Evolutionary conservation across 2,888 invertebrate genomes (phyloP), one percentile per base, ranked within the genome.

Genomic region (Plebejus argus): DNA sequence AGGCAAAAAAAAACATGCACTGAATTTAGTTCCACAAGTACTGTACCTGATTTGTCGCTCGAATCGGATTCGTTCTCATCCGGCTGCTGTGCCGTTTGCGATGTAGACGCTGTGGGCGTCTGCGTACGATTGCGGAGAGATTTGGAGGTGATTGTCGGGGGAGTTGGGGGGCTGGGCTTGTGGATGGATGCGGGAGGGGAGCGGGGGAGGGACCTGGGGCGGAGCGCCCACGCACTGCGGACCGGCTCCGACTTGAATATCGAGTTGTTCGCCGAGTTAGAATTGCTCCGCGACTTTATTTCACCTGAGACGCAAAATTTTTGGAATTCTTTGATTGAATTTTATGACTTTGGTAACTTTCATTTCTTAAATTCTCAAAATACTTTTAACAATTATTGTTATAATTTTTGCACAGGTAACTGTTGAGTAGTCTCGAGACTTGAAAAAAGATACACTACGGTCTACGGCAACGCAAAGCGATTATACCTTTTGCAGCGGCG

Each of bases 161-260:
- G 12, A 20, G 23, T 61, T 20, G 70, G 12, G 70, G 53, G 77
- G 76, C 53, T 35, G 33, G 7, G 53, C 15, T 12, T 23, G 76
- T 23, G 23, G 35, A 8, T 20, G 6, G 33, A 18, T 6, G 15
- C n/a, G 77, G 45, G 76, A 20, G n/a, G 75, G 53, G 72, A 77
- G 77, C 33, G 70, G 10, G 76, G 45, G 66, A 79, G 45, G 79
- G 76, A 35, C 78, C 76, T 8, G 49, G 81, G 78, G 35, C 80
- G 79, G 45, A 77, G 79, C 1, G 81, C 77, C 81, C 83, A 85
- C 7, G 85, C 85, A 80, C 83, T 83, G 58, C 77, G 78, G 18
- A 83, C 82, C 33, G 76, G 78, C 76, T 82, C 79, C 53, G 77
- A 76, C 15, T 39, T 45, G 70, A 76, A 61, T n/a, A 78, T 70